phyloP scores from a whole-genome alignment of 2,797 vertebrate species.

The Percopsis omiscomaycus region DNA sequence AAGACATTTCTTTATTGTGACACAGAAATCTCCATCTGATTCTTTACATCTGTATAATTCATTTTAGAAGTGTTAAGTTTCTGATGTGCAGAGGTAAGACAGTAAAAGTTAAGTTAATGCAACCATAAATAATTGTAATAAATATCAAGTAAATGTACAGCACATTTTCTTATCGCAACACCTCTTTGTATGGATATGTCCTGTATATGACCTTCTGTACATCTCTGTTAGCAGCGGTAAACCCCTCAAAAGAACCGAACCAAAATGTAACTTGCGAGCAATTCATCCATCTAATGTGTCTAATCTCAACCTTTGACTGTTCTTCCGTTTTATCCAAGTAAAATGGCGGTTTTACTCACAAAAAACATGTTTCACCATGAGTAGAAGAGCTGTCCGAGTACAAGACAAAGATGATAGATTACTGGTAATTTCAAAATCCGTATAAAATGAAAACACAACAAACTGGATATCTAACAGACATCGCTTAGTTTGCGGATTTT shows the following conservation, averaged over 20 bases:
- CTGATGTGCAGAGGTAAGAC: slow-evolving; percentile 85
- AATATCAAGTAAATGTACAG: slow-evolving; percentile 96
- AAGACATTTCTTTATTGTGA: slow-evolving; percentile 84
- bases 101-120: slow-evolving; percentile 89
- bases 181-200: slow-evolving; percentile 74
- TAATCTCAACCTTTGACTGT: slow-evolving; percentile 35
- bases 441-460: slow-evolving; percentile 69
- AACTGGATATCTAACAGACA: slow-evolving; percentile 71
- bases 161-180: slow-evolving; percentile 80
- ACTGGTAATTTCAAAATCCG: slow-evolving; percentile 64
- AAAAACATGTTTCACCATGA: slow-evolving; percentile 75
- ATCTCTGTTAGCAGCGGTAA: slow-evolving; percentile 79
- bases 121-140: slow-evolving; percentile 99
- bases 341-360: slow-evolving; percentile 71
- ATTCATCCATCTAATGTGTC: slow-evolving; percentile 50
- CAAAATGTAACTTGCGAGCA: slow-evolving; percentile 58
- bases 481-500: slow-evolving; percentile 62
- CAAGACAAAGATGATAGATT: slow-evolving; percentile 71
- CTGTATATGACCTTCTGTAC: slow-evolving; percentile 62
- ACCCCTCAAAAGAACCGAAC: slow-evolving; percentile 64
- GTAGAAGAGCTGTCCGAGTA: slow-evolving; percentile 69
- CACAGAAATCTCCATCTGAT: slow-evolving; percentile 78
- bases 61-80: slow-evolving; percentile 85
- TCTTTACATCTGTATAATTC: slow-evolving; percentile 81
- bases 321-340: slow-evolving; percentile 55